These are phyloP conservation scores for Mormoops blainvillei DNA, from an alignment of 2,113 vertebrate genomes.

Conservation along the genomic window DNA sequence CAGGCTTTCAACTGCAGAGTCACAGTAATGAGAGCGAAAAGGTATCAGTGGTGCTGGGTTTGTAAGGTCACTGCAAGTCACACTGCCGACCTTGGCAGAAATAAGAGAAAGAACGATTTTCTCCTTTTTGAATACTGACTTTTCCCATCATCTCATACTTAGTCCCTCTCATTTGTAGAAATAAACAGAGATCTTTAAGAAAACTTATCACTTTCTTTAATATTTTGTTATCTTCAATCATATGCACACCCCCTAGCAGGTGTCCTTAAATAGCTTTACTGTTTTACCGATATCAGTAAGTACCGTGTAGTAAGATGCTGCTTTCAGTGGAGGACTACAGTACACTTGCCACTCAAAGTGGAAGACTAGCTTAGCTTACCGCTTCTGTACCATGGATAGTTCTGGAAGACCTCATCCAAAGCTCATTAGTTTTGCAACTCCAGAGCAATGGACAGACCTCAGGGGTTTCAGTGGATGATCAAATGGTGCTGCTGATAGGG, in stretches of 20 bases:
- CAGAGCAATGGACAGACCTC: neutral
- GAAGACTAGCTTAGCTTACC: neutral
- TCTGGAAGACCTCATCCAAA: neutral
- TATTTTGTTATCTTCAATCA: neutral
- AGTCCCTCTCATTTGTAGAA: neutral
- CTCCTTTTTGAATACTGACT: neutral
- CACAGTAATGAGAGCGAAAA: neutral
- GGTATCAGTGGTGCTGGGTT: neutral
- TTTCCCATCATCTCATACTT: neutral
- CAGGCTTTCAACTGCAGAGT: neutral
- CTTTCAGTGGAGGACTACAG: neutral
- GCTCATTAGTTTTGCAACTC: neutral
- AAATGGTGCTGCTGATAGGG: neutral
- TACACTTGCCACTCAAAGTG: neutral
- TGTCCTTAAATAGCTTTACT: neutral
- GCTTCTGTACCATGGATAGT: neutral
- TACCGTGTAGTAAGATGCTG: neutral
- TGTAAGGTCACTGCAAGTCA: neutral
- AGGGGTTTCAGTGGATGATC: neutral
- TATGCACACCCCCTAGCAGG: neutral
- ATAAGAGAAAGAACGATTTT: neutral
- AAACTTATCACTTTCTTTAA: neutral
- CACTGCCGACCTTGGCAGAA: neutral
- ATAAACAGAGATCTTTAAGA: neutral
- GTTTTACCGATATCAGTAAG: neutral